Evolutionary conservation across 1,140 invertebrate species (phyloP), one percentile per base, ranked within the genome.

Genomic region (Papilio machaon): DNA sequence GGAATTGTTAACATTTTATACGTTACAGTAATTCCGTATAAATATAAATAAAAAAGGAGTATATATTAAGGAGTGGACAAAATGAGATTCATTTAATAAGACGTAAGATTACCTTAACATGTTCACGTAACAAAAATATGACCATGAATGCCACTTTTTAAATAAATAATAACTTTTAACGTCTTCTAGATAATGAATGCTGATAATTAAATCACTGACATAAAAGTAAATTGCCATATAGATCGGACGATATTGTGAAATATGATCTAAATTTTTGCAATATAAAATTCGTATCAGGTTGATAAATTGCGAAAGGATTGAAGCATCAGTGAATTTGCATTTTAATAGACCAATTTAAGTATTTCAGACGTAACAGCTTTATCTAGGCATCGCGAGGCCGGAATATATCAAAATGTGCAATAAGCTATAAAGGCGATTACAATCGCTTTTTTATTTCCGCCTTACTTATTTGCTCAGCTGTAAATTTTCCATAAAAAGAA

Each of bases 171-270:
- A 35, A 60, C 13, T 58, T 78, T 54, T 38, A 58, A 58, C 60
- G n/a, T 78, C 10, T 78, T 78, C 10, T 38, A 78, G 35, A 78
- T 78, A 38, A 38, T 58, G 30, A 43, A 43, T 43, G 7, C 4
- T 43, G 35, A 78, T 78, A 38, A 38, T 58, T 13, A 78, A 78
- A 64, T 78, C 30, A 58, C 2, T 35, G 13, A 78, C 76, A 60
- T 64, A 78, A 64, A 78, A 78, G 76, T 58, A 23, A 43, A 58
- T 60, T 78, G 76, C 76, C 76, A 38, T 78, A 78, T 78, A 60
- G 35, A 77, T 60, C 75, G 52, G 23, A 19, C 19, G 54, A 17
- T 60, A n/a, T 70, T 70, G 38, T 35, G 15, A 58, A 78, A 78
- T 17, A 35, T 64, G 76, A 78, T 78, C 76, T 78, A 60, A 60